phyloP scores from a whole-genome alignment of 2,888 invertebrate species.

The Dimorphilus gyrociliatus region DNA sequence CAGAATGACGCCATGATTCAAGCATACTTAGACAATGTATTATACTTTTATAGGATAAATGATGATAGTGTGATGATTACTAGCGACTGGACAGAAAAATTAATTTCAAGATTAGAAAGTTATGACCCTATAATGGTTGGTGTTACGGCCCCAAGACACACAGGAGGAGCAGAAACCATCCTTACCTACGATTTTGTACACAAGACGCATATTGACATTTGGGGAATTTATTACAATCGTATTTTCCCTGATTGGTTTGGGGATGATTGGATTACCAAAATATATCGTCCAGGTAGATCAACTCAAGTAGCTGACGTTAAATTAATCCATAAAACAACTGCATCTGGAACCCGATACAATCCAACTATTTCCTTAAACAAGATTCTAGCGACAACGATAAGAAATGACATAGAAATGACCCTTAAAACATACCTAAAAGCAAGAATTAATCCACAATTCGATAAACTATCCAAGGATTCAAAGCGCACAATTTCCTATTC shows the following conservation, averaged over 20 bases:
- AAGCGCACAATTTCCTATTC: no score
- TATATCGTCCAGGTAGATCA: slow-evolving; percentile 1
- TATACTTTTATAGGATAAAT: slow-evolving; percentile 12
- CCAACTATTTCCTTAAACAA: no score
- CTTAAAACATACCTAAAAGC: no score
- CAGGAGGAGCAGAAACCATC: slow-evolving; percentile 9
- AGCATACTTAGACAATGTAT: slow-evolving; percentile 10
- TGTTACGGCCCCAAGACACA: slow-evolving; percentile 11
- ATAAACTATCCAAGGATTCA: no score
- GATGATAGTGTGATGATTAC: slow-evolving; percentile 9
- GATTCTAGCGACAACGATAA: no score
- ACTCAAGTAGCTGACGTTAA: not conserved
- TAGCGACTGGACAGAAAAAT: slow-evolving; percentile 7
- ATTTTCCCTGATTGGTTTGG: slow-evolving; percentile 5
- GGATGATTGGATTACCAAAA: slow-evolving; percentile 3
- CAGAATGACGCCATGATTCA: slow-evolving; percentile 15
- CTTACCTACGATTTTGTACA: slow-evolving; percentile 12
- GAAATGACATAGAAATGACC: no score
- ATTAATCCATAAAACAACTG: slow-evolving; percentile 6
- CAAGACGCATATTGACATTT: slow-evolving; percentile 8
- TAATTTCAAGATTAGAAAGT: slow-evolving; percentile 5
- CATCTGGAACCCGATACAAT: no score
- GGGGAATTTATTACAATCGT: slow-evolving; percentile 4
- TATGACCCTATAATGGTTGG: slow-evolving; percentile 9
- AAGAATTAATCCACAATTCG: no score